phyloP scores from a whole-genome alignment of 2,888 invertebrate genomes.

The Ochlodes sylvanus region DNA sequence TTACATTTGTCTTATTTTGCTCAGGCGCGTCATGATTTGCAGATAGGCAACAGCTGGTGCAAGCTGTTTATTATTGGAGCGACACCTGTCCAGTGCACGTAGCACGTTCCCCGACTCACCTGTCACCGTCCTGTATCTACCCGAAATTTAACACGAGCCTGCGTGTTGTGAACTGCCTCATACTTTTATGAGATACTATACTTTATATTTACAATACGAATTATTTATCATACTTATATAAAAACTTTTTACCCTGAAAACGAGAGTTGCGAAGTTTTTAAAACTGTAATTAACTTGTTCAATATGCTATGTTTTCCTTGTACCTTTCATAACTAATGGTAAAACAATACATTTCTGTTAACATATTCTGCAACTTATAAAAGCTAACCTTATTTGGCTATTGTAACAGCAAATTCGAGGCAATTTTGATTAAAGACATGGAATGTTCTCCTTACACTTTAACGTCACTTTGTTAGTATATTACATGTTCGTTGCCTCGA shows the following conservation, averaged over 20 bases:
- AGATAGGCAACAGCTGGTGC: constrained; percentile 37
- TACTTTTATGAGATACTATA: constrained; percentile 9
- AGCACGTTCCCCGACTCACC: constrained; percentile 47
- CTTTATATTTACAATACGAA: neutral
- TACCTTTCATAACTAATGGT: constrained; percentile 1
- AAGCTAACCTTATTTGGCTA: constrained; percentile 42
- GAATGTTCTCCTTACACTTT: too few species aligned
- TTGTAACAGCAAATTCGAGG: constrained; percentile 62
- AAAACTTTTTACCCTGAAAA: too few species aligned
- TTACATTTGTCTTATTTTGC: constrained; percentile 43
- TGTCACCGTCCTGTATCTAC: constrained; percentile 47
- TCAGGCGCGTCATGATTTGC: constrained; percentile 18
- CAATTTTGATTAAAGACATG: constrained; percentile 35
- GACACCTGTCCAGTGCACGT: constrained; percentile 53
- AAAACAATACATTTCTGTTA: neutral
- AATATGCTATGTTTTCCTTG: neutral
- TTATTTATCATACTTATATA: neutral
- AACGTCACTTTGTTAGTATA: too few species aligned
- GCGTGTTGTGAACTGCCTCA: constrained; percentile 37
- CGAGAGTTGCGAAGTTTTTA: neutral
- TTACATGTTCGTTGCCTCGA: constrained; percentile 54
- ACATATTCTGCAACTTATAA: constrained; percentile 12
- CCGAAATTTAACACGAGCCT: constrained; percentile 42
- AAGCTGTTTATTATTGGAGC: constrained; percentile 48
- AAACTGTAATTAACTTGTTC: neutral